Conservation (phyloP, 2,113 vertebrate species). For the Cisticola juncidis region DNA sequence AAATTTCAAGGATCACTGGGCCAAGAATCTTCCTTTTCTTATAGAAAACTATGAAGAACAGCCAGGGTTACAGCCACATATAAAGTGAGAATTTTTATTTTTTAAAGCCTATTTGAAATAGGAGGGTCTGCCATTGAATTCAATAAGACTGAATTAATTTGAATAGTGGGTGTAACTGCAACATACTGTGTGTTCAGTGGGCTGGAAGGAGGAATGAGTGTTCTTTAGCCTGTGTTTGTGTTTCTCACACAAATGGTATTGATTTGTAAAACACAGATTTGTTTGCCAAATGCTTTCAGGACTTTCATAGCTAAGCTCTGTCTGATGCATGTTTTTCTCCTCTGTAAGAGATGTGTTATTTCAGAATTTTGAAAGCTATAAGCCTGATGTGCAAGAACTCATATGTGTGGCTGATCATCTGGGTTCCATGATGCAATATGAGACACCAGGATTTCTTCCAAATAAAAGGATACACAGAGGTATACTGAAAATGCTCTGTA, state of each 20-base stretch:
- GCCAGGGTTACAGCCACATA: slow-evolving; percentile 94
- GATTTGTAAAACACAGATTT: neutral
- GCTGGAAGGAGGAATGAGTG: neutral
- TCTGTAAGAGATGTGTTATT: slow-evolving; percentile 89
- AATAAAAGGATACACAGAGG: slow-evolving; percentile 96
- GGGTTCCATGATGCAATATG: slow-evolving; percentile 95
- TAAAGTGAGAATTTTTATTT: slow-evolving; percentile 79
- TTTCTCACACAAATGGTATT: neutral
- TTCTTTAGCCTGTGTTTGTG: neutral
- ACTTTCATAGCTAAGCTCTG: neutral
- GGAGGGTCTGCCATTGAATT: neutral
- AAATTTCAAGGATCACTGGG: slow-evolving; percentile 98
- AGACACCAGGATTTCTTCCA: slow-evolving; percentile 93
- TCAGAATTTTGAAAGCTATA: slow-evolving; percentile 94
- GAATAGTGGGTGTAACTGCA: neutral
- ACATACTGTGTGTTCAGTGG: neutral
- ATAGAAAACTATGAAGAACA: slow-evolving; percentile 98
- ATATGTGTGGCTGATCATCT: slow-evolving; percentile 92
- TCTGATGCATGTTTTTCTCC: slow-evolving; percentile 14
- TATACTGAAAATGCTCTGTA: slow-evolving; percentile 50
- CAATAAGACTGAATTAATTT: neutral
- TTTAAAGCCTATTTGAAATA: neutral
- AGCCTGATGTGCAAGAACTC: slow-evolving; percentile 88
- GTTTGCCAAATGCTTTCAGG: neutral
- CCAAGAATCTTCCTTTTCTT: slow-evolving; percentile 94